A percentile compares a stretch with the other conserved stretches of the same genome.
These are phyloP conservation scores for Fabriciana adippe DNA, from an alignment of 2,888 invertebrate genomes.

Conservation along the genomic window DNA sequence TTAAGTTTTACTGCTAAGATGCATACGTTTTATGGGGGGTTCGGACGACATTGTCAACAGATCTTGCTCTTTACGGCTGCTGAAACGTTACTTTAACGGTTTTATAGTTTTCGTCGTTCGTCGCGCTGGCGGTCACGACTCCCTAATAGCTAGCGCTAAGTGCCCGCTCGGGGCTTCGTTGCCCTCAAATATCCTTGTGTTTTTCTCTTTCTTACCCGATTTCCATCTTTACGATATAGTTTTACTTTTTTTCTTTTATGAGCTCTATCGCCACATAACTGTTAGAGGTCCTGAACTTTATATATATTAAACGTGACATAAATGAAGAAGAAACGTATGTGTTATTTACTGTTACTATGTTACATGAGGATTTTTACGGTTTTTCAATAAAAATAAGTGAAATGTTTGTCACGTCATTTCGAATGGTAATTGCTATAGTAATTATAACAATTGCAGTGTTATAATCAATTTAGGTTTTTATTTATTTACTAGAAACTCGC, in stretches of 20 bases:
- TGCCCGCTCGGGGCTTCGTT: slow-evolving; percentile 76
- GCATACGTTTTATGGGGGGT: slow-evolving; percentile 80
- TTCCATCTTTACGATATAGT: slow-evolving; percentile 76
- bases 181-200: slow-evolving; percentile 70
- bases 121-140: slow-evolving; percentile 76
- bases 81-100: slow-evolving; percentile 82
- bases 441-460: too few relatives aligned
- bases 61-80: slow-evolving; percentile 81
- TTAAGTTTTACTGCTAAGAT: slow-evolving; percentile 79
- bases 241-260: slow-evolving; percentile 62
- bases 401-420: too few relatives aligned
- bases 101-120: slow-evolving; percentile 81
- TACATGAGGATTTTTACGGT: too few relatives aligned
- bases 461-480: too few relatives aligned
- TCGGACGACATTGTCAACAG: slow-evolving; percentile 81
- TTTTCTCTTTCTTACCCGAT: slow-evolving; percentile 72
- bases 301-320: slow-evolving; percentile 8
- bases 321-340: background rate
- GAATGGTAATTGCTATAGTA: too few relatives aligned
- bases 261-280: slow-evolving; percentile 42
- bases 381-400: too few relatives aligned
- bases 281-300: slow-evolving; percentile 33
- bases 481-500: too few relatives aligned
- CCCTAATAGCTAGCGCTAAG: slow-evolving; percentile 80
- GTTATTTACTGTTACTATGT: too few relatives aligned